Evolutionary conservation across 2,888 invertebrate genomes (phyloP).

Genomic region (Halictus quadricinctus): DNA sequence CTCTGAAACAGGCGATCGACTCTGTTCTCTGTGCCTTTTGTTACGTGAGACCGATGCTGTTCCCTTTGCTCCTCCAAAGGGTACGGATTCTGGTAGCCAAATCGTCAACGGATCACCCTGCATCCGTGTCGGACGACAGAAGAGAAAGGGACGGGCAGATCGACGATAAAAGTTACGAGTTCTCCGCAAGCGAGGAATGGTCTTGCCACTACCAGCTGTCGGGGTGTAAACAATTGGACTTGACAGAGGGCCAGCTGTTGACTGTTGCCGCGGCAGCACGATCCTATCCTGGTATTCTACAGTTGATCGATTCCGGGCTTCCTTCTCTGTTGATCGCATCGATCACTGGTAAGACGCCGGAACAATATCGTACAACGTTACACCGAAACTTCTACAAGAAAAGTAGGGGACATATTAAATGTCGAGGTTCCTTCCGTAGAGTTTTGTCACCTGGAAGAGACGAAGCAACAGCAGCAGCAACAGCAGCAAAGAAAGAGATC

Average conservation of each 20-base stretch:
- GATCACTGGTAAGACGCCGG: slow-evolving; percentile 80
- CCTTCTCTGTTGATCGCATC: slow-evolving; percentile 86
- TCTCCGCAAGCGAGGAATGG: slow-evolving; percentile 83
- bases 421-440: slow-evolving; percentile 58
- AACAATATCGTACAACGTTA: background rate
- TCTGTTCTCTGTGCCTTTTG: slow-evolving; percentile 93
- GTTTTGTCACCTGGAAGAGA: slow-evolving; percentile 75
- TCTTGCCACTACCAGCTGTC: slow-evolving; percentile 85
- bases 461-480: slow-evolving; percentile 57
- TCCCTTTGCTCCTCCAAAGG: slow-evolving; percentile 88
- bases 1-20: slow-evolving; percentile 93
- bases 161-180: slow-evolving; percentile 87
- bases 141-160: slow-evolving; percentile 86
- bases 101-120: slow-evolving; percentile 83
- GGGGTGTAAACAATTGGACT: slow-evolving; percentile 84
- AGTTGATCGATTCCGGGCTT: slow-evolving; percentile 90
- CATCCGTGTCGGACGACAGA: slow-evolving; percentile 85
- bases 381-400: background rate
- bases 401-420: background rate
- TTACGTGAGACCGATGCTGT: slow-evolving; percentile 91
- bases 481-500: slow-evolving; percentile 60
- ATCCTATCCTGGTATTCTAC: slow-evolving; percentile 90
- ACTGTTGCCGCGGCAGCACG: slow-evolving; percentile 92
- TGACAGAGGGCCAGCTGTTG: slow-evolving; percentile 87
- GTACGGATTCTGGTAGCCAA: slow-evolving; percentile 86